Evolutionary conservation across 2,113 vertebrate species (phyloP).

Genomic region (Eupsittula cactorum): DNA sequence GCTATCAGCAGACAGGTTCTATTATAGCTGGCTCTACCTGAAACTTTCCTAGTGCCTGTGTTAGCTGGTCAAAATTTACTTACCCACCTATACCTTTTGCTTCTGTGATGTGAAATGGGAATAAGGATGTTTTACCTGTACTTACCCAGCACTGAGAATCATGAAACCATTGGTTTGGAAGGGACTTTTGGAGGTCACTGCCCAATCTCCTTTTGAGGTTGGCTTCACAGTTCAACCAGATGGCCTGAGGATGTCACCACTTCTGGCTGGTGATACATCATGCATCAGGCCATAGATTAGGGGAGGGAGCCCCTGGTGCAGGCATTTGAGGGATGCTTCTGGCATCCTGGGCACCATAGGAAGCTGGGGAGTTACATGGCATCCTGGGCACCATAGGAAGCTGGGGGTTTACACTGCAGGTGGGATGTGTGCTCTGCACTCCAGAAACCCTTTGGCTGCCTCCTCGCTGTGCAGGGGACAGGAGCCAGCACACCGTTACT

Average conservation of each 20-base stretch:
- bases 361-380: neutral
- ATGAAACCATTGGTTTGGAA: neutral
- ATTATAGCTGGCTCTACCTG: neutral
- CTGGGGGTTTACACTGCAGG: neutral
- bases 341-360: neutral
- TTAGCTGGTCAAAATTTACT: neutral
- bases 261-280: neutral
- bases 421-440: neutral
- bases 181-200: neutral
- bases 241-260: rapidly evolving
- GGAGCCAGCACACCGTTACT: neutral
- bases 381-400: neutral
- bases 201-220: neutral
- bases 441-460: neutral
- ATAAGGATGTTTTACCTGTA: neutral
- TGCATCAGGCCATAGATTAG: neutral
- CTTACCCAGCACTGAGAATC: neutral
- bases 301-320: neutral
- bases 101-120: neutral
- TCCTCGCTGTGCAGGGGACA: neutral
- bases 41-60: neutral
- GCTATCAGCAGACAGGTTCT: neutral
- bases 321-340: neutral
- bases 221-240: neutral
- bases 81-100: neutral